phyloP scores from a whole-genome alignment of 1,140 invertebrate species.

The Chelonus insularis region DNA sequence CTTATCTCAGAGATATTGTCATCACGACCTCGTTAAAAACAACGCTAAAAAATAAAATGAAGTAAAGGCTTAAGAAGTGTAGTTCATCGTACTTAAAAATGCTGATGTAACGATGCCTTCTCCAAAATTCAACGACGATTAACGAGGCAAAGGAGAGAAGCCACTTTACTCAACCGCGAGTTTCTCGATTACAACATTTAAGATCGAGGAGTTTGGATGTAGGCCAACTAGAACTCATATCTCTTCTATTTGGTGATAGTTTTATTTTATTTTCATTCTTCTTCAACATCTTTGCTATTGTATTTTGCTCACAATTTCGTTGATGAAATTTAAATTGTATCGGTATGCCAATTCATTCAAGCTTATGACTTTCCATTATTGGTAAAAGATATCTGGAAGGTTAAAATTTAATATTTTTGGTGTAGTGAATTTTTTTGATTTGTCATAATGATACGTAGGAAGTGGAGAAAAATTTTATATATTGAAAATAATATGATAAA shows the following conservation, averaged over 20 bases:
- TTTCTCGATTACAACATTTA: slow-evolving; percentile 22
- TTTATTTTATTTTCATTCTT: background rate
- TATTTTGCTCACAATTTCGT: slow-evolving; percentile 13
- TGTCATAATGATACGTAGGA: no score
- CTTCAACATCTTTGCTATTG: background rate
- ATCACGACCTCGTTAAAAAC: background rate
- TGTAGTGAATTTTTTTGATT: no score
- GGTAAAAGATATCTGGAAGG: no score
- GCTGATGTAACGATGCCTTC: slow-evolving; percentile 12
- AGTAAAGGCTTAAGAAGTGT: background rate
- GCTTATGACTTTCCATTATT: background rate
- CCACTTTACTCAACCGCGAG: slow-evolving; percentile 17
- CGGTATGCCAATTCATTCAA: background rate
- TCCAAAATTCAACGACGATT: slow-evolving; percentile 23
- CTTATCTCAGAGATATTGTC: no score
- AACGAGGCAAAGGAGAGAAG: slow-evolving; percentile 12
- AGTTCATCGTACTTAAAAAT: slow-evolving; percentile 5
- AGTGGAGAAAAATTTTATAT: no score
- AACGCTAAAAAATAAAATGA: background rate
- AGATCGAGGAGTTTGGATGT: slow-evolving; percentile 17
- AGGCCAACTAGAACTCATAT: slow-evolving; percentile 6
- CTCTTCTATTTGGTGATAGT: background rate
- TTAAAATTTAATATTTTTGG: no score
- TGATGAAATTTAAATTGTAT: slow-evolving; percentile 25
- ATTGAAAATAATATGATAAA: no score